Evolutionary conservation across 2,797 vertebrate species (phyloP).

Genomic region (Knipowitschia caucasica): DNA sequence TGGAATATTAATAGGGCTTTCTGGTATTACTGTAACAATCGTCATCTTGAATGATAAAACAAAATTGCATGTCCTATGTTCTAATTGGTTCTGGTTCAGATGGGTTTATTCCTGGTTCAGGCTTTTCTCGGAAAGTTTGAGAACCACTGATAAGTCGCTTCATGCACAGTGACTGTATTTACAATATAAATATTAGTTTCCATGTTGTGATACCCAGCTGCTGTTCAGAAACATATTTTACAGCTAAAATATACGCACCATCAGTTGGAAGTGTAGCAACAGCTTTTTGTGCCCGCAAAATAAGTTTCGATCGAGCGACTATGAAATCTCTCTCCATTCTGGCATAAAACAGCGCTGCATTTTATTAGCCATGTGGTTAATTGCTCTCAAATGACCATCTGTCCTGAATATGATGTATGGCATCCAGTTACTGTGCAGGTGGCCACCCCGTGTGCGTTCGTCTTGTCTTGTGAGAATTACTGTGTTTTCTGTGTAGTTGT

Average conservation of each 20-base stretch:
- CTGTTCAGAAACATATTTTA: conserved; percentile 47
- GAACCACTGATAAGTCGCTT: conserved; percentile 17
- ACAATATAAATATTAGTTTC: conserved; percentile 49
- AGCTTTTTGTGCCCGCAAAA: conserved; percentile 30
- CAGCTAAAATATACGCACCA: conserved; percentile 49
- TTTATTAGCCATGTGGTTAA: conserved; percentile 34
- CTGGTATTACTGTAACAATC: too few relatives aligned
- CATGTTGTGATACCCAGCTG: conserved; percentile 52
- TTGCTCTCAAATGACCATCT: conserved; percentile 16
- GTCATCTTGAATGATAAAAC: too few relatives aligned
- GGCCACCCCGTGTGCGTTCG: conserved; percentile 65
- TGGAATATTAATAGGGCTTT: too few relatives aligned
- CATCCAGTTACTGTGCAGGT: conserved; percentile 71
- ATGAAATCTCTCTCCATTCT: conserved; percentile 38
- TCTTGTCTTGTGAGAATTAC: conserved; percentile 31
- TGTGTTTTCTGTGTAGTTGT: conserved; percentile 35
- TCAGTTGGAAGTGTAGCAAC: conserved; percentile 41
- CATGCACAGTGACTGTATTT: conserved; percentile 68
- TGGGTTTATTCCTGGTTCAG: background rate
- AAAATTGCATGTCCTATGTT: too few relatives aligned
- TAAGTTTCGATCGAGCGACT: conserved; percentile 17
- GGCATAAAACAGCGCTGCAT: conserved; percentile 38
- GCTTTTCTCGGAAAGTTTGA: background rate
- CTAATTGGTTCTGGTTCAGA: too few relatives aligned
- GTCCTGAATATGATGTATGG: conserved; percentile 28